Conservation (phyloP, 2,888 invertebrate species). For the Idaea straminata region DNA sequence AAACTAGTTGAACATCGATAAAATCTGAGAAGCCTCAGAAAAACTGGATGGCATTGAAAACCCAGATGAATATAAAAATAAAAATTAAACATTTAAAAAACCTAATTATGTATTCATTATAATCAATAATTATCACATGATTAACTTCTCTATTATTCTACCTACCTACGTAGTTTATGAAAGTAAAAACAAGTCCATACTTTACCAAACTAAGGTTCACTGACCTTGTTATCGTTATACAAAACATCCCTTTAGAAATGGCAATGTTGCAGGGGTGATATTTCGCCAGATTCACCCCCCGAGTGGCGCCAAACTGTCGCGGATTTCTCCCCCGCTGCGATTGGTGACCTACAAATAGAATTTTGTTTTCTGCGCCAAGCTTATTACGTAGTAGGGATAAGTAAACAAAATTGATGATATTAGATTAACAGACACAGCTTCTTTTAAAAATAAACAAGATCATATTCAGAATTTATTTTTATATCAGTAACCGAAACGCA, state of each 20-base stretch:
- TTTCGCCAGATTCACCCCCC: not conserved
- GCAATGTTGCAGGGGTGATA: constrained; percentile 6
- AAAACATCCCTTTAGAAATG: not conserved
- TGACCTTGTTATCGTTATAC: not conserved
- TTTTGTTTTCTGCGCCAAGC: not conserved
- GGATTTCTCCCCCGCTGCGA: not conserved
- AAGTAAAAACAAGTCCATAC: not conserved
- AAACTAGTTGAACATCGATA: too few species aligned
- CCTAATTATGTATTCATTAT: too few species aligned
- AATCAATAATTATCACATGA: too few species aligned
- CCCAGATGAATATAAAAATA: too few species aligned
- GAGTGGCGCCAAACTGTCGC: not conserved
- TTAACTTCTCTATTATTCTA: too few species aligned
- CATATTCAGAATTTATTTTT: not conserved
- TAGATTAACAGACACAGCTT: not conserved
- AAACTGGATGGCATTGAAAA: too few species aligned
- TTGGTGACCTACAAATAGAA: not conserved
- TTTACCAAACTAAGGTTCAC: not conserved
- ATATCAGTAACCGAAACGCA: not conserved
- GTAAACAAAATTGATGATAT: not conserved
- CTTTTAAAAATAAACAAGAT: not conserved
- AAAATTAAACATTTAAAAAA: too few species aligned
- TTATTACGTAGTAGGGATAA: not conserved
- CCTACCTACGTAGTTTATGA: not conserved
- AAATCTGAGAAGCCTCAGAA: too few species aligned